Evolutionary conservation across 2,113 vertebrate genomes (phyloP), one percentile per base, ranked within the genome.

Genomic region (Hemichromis elongatus): DNA sequence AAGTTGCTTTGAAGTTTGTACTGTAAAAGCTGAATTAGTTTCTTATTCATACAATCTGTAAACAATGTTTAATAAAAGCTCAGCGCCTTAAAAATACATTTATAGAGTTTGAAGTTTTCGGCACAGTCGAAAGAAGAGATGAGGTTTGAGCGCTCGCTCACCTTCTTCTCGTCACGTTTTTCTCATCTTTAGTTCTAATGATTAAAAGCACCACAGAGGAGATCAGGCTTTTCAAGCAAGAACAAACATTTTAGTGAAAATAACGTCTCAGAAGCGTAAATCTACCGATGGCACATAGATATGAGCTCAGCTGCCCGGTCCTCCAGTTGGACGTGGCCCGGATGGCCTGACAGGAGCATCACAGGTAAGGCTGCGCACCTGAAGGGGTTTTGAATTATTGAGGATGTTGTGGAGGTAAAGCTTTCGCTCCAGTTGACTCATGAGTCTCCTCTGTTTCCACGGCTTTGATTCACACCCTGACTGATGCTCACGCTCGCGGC

Each of bases 401-500:
- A 68, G 42, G 42, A 80, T 19, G 6, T 30, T 3, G 7, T 19
- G 47, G 13, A 14, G 55, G 45, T 45, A 33, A 77, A 55, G 28
- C 33, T 56, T 0, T 26, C 26, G 45, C 77, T 52, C 11, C 45
- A 1, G 77, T 9, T 3, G 78, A 9, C 24, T 24, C 33, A 3
- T 1, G 5, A 45, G 24, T 56, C 37, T 28, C 35, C 42, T n/a
- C 16, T 13, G 45, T 53, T 35, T 81, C 79, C 13, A 24, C 2
- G 42, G 59, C 52, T 73, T 42, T 73, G 80, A 73, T 30, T 45
- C 55, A 24, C 35, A n/a, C 50, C 18, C 37, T 59, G 54, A 61
- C 10, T 5, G 28, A 77, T 63, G 4, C 11, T 55, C 35, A 0
- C 18, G 9, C n/a, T 42, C 8, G 11, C 2, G 16, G 40, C 13